phyloP scores from a whole-genome alignment of 2,113 vertebrate genomes.

The Chelonoidis abingdonii region DNA sequence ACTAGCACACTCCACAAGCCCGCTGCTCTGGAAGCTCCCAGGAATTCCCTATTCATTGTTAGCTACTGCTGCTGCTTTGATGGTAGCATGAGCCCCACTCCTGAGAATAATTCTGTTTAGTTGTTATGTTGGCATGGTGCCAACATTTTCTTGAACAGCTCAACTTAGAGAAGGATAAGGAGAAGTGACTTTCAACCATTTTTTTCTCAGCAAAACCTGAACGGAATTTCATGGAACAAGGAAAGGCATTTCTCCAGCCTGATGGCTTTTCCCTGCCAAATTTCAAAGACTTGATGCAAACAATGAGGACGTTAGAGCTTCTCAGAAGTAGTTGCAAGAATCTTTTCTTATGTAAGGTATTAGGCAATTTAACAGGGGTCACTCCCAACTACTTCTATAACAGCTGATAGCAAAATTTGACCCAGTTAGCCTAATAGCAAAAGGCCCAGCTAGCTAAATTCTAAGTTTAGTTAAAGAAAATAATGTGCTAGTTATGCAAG shows the following conservation, averaged over 20 bases:
- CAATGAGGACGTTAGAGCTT: background rate
- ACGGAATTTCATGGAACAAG: slow-evolving; percentile 11
- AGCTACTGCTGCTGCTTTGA: background rate
- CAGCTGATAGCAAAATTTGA: background rate
- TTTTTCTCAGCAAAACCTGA: background rate
- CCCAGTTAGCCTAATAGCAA: background rate
- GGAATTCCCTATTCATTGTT: background rate
- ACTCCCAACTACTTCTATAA: background rate
- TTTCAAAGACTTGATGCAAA: background rate
- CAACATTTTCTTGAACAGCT: background rate
- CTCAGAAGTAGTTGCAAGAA: background rate
- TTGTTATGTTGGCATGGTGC: background rate
- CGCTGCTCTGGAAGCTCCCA: background rate
- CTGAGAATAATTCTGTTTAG: slow-evolving; percentile 1
- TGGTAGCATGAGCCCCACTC: fast-evolving
- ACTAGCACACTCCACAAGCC: background rate
- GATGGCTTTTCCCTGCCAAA: background rate
- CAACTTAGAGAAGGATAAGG: background rate
- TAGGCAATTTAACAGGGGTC: background rate
- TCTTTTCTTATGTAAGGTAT: fast-evolving
- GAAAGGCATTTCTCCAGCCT: background rate
- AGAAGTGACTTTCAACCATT: background rate
- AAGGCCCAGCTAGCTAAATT: background rate
- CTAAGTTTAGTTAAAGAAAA: background rate
- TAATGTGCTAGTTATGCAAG: background rate